These are phyloP conservation scores for Sinocyclocheilus anophthalmus DNA, from an alignment of 2,113 vertebrate species.

Conservation along the genomic window DNA sequence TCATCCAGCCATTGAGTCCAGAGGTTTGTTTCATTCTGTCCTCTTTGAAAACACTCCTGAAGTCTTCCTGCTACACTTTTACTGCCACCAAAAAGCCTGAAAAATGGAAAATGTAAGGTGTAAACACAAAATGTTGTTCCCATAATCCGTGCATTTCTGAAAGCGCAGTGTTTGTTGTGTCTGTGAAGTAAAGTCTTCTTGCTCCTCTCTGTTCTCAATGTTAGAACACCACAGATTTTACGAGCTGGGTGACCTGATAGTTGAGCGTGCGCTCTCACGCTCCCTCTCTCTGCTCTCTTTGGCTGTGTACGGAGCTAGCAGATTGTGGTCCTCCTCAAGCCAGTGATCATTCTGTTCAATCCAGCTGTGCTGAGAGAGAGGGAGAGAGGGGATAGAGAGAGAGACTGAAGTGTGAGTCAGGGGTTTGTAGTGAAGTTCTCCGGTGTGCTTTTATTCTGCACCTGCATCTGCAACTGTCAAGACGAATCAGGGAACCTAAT, in stretches of 20 bases:
- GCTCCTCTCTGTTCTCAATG: constrained; percentile 10
- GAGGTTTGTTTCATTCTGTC: constrained; percentile 12
- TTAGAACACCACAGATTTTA: constrained; percentile 36
- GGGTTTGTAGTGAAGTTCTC: constrained; percentile 38
- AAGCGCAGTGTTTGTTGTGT: background rate
- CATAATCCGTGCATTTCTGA: constrained; percentile 37
- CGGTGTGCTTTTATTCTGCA: constrained; percentile 36
- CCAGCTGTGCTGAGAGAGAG: constrained; percentile 22
- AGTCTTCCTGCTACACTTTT: constrained; percentile 3
- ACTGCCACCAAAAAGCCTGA: constrained; percentile 6
- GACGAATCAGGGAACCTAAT: constrained; percentile 21
- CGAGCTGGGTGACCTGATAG: constrained; percentile 37
- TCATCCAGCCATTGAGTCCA: background rate
- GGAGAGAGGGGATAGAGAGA: constrained; percentile 18
- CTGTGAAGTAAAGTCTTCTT: background rate
- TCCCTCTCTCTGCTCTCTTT: constrained; percentile 23
- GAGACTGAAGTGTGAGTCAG: constrained; percentile 11
- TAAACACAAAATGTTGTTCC: background rate
- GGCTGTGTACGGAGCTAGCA: constrained; percentile 5
- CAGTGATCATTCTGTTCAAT: constrained; percentile 44
- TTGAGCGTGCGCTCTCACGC: background rate
- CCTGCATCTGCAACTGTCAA: background rate
- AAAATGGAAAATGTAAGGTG: background rate
- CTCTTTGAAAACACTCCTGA: background rate
- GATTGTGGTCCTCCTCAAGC: constrained; percentile 33